Evolutionary conservation across 2,797 vertebrate species (phyloP), one percentile per base, ranked within the genome.

Genomic region (Bufotes viridis): DNA sequence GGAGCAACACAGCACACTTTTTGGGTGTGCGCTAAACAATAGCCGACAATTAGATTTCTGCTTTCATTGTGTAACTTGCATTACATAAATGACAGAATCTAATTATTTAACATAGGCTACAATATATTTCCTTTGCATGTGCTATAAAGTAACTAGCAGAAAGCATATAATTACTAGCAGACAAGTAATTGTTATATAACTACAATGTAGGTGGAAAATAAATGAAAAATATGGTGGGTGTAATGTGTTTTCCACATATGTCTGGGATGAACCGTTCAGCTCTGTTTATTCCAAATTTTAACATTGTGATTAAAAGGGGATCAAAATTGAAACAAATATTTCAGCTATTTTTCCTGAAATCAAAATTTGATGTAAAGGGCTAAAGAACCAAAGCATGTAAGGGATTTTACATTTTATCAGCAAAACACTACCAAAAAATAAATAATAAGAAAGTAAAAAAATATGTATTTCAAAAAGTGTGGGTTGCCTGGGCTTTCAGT

Each of bases 181-280:
- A 24, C 74, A 8, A 53, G 49, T 76, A 53, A 76, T 76, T 76
- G 74, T 76, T 76, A 53, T 76, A 22, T 76, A 53, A 76, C 51
- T 53, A 76, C 20, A 53, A 15, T 13, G 74, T 55, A 76, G 74
- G 51, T 76, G 74, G 74, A 24, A 76, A 76, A 53, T 51, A 55
- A 76, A 76, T 51, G 74, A 76, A 55, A 53, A 76, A n/a, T 51
- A 76, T 53, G 51, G 74, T 76, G 49, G 74, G 74, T 53, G 74
- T 53, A 22, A 22, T 22, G 49, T 53, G 74, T 76, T 76, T 55
- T 76, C 24, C 51, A 53, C 22, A 76, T 55, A 53, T 53, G 74
- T 76, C 72, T 51, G 72, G 72, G 15, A 76, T 22, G 6, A 24
- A 24, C 22, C 15, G 49, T 76, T 22, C 42, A n/a, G 72, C 20